Evolutionary conservation across 1,140 invertebrate genomes (phyloP), one percentile per base, ranked within the genome.

Genomic region (Drosophila lowei): DNA sequence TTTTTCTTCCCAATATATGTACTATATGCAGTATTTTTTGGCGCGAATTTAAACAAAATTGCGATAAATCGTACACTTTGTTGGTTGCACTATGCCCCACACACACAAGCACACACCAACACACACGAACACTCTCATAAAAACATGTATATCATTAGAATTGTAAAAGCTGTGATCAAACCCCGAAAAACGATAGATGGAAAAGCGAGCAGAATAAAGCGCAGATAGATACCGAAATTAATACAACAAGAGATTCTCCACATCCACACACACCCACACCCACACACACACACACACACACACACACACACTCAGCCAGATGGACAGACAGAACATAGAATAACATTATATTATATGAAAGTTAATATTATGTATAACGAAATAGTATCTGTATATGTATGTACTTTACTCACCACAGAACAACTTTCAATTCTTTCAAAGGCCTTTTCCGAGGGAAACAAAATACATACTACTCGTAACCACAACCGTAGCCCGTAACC

Each of bases 131-230:
- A 38, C 16, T 58, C 8, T 50, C 34, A 58, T 21, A 61, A 2
- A 2, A 30, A 55, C 63, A 63, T 63, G 74, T 68, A 85, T 86
- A 86, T 86, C 81, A 85, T 85, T 85, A 77, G 81, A 88, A 85
- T 85, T 86, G 81, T 86, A 85, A 86, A 86, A 75, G 81, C 81
- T 86, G 81, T 86, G 81, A 86, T 86, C 81, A 81, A 56, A 65
- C 38, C 57, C 30, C 18, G 65, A 63, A 71, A 64, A 41, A 23
- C 28, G 18, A 55, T 38, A 30, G 50, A 46, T 55, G 44, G 47
- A 44, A 67, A 58, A 34, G 41, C 47, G 28, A 66, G 25, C 16
- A 21, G 42, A 72, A 46, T 21, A 15, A 21, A 55, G 59, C 52
- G 41, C 42, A 25, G 30, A 34, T 34, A 8, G 16, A 64, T 58